phyloP scores from a whole-genome alignment of 2,797 vertebrate species.

The Xenops minutus region DNA sequence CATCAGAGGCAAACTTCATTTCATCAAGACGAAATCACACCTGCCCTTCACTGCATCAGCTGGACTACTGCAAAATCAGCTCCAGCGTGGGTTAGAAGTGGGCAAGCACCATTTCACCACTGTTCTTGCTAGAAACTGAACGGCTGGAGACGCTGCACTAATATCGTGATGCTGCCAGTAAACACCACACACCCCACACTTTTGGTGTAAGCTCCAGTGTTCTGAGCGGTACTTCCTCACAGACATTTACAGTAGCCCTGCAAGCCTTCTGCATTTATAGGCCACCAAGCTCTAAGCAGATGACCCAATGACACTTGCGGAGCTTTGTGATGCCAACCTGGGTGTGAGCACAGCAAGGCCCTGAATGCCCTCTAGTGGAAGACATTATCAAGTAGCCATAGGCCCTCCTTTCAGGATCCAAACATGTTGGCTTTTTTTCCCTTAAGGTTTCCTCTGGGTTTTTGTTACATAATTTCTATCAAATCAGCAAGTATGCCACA shows the following conservation, averaged over 20 bases:
- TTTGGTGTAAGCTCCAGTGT: background rate
- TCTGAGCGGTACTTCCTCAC: background rate
- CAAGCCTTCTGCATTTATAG: background rate
- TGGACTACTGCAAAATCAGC: background rate
- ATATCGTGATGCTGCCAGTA: background rate
- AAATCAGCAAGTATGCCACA: background rate
- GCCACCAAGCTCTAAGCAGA: background rate
- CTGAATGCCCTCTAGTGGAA: background rate
- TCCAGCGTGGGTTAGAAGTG: background rate
- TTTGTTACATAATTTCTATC: background rate
- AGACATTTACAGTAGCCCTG: background rate
- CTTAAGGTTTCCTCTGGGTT: fast-evolving
- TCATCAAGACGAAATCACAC: background rate
- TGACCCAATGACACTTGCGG: background rate
- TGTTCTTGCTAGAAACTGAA: background rate
- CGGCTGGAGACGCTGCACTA: background rate
- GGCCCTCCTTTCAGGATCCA: background rate
- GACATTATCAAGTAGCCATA: background rate
- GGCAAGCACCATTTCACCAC: background rate
- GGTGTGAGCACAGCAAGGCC: background rate
- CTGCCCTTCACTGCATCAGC: background rate
- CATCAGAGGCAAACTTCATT: background rate
- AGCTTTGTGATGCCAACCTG: background rate
- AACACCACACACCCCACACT: background rate
- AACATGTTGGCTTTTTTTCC: background rate